Base-by-base conservation (phyloP, 2,888 invertebrate genomes). In the Scaptomyza tumidula region DNA sequence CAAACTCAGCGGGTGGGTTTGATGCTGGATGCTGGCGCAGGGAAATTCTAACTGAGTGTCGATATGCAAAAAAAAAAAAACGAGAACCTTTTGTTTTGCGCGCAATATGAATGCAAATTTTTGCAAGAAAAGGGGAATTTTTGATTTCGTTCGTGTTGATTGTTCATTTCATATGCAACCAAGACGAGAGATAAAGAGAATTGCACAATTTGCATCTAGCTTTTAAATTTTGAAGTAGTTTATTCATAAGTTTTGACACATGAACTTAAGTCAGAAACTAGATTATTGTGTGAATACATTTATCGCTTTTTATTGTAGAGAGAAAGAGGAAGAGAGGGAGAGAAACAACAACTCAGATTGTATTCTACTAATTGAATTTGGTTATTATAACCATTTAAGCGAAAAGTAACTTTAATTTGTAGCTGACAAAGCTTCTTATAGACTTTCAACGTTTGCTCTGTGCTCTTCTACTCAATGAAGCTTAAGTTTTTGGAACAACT, bases 81-180 rank as follows among this genome's bases (percentile, higher is more conserved):
- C 11, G 33, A 33, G 6, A 33, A 33, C 33, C 33, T 33, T 13
- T 35, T 39, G 39, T 39, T 39, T n/a, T 39, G 39, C 14, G 14
- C 9, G 39, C 39, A 39, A 39, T 39, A 14, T 39, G 39, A 39
- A 39, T 39, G 39, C 39, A 39, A 39, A 39, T 19, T 19, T 37
- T 1, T 6, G n/a, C 37, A 4, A 37, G n/a, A 37, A 37, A n/a
- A n/a, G 39, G 14, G 9, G 14, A 14, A 14, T 14, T 39, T 14
- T 14, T 39, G 39, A 14, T 39, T 14, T 1, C 14, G 7, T 14
- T 14, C n/a, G 0, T 39, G 39, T 14, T 39, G 37, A 37, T 37
- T 37, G 37, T 37, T 39, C 39, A 14, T 39, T 39, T 35, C 1
- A 0, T 14, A 39, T 39, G 37, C 37, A 37, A 6, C 37, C 37